A percentile compares a stretch with the other conserved stretches of the same genome.
phyloP scores from a whole-genome alignment of 2,797 vertebrate genomes.

The Platyrinchus mystaceus region DNA sequence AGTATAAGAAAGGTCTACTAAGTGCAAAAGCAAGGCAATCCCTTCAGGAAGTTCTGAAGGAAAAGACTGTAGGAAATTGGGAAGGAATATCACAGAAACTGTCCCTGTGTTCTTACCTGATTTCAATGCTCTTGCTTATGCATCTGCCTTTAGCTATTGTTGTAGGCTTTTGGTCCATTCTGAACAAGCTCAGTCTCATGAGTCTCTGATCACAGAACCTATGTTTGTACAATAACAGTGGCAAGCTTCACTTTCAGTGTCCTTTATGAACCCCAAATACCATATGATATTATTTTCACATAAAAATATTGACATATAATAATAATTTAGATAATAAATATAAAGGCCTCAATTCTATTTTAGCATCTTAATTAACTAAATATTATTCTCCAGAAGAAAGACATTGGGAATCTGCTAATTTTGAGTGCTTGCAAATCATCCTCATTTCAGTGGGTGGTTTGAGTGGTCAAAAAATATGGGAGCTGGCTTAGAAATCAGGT shows the following conservation, averaged over 20 bases:
- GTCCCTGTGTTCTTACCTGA: background rate
- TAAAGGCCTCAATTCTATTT: background rate
- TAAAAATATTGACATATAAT: background rate
- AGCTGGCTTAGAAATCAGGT: background rate
- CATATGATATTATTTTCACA: background rate
- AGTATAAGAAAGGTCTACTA: background rate
- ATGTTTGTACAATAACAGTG: background rate
- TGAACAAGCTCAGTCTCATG: background rate
- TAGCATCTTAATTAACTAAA: background rate
- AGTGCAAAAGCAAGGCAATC: background rate
- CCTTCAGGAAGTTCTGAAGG: background rate
- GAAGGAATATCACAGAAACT: background rate
- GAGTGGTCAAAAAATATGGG: background rate
- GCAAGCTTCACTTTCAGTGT: background rate
- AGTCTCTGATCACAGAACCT: background rate
- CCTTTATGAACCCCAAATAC: background rate
- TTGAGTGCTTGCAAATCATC: background rate
- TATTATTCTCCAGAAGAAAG: background rate
- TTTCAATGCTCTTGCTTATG: background rate
- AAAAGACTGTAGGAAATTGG: background rate
- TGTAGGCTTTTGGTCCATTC: background rate
- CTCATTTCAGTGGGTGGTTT: background rate
- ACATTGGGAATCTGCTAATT: background rate
- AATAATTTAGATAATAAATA: conserved; percentile 1
- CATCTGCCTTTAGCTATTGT: background rate